Evolutionary conservation across 1,140 invertebrate species (phyloP), one percentile per base, ranked within the genome.

Genomic region (Elymnias hypermnestra): DNA sequence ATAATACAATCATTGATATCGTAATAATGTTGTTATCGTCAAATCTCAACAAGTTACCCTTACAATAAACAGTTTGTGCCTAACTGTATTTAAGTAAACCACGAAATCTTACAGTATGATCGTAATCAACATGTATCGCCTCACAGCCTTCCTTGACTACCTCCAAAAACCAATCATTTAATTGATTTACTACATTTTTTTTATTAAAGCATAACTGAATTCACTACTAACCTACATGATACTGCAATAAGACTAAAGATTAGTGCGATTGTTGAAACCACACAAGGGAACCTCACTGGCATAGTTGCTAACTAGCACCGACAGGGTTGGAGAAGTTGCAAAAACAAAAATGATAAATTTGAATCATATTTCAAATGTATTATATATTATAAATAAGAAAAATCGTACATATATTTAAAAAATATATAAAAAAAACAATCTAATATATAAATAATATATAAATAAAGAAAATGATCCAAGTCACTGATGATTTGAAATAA

Each of bases 21-120:
- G 62, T 60, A 66, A 53, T 57, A 63, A 57, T 71, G 58, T 72
- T 71, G 65, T 73, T 70, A 75, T 78, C 65, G 76, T 83, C 79
- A 83, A 72, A 65, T 74, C 68, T 83, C 72, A 81, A 78, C 64
- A 75, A 69, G 38, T 72, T 68, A 54, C 44, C 28, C 53, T 69
- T 75, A 77, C 28, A 54, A 64, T 74, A 66, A 58, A 73, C 65
- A 68, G 54, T 73, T 83, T 83, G 79, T 79, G 79, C 76, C 75
- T 73, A 69, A 67, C 46, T 63, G 58, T 39, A 37, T 48, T n/a
- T 37, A 41, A 50, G 46, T 56, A 43, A 45, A 44, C 46, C 14
- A 42, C 41, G 21, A 31, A 38, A 47, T 42, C 35, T 36, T 35
- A 54, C 22, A 39, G 40, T 19, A 56, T 48, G 47, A 51, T 51